A percentile compares a stretch with the other conserved stretches of the same genome.
Conservation (phyloP, 1,140 invertebrate genomes). For the Zaprionus inermis region DNA sequence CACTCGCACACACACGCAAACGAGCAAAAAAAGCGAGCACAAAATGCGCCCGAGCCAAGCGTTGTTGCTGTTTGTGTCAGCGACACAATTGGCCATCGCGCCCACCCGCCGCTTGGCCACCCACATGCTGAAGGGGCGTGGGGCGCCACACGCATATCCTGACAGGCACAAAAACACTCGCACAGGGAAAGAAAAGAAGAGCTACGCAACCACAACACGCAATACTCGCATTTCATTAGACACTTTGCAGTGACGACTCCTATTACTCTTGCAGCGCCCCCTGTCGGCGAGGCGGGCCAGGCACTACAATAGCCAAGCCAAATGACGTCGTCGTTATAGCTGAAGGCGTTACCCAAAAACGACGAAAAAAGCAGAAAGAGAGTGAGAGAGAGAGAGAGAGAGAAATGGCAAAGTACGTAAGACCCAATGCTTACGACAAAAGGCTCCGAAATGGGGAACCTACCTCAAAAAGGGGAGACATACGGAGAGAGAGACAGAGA, state of each 20-base stretch:
- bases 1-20: neutral
- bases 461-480: conserved; percentile 10
- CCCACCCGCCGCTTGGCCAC: conserved; percentile 32
- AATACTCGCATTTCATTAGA: conserved; percentile 82
- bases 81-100: conserved; percentile 64
- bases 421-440: conserved; percentile 21
- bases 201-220: conserved; percentile 79
- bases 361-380: neutral
- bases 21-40: neutral
- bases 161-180: conserved; percentile 15
- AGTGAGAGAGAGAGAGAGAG: neutral
- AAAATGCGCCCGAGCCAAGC: conserved; percentile 24
- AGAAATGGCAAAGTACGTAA: conserved; percentile 12
- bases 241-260: conserved; percentile 79
- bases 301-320: conserved; percentile 26
- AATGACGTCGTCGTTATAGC: conserved; percentile 40
- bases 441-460: neutral
- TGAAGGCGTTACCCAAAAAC: conserved; percentile 31
- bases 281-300: neutral
- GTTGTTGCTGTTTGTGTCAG: conserved; percentile 72
- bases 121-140: neutral
- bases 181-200: conserved; percentile 40
- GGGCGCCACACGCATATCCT: conserved; percentile 68
- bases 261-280: conserved; percentile 67
- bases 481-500: neutral